Evolutionary conservation across 2,113 vertebrate genomes (phyloP).

Genomic region (rabbit (Oryctolagus cuniculus)): DNA sequence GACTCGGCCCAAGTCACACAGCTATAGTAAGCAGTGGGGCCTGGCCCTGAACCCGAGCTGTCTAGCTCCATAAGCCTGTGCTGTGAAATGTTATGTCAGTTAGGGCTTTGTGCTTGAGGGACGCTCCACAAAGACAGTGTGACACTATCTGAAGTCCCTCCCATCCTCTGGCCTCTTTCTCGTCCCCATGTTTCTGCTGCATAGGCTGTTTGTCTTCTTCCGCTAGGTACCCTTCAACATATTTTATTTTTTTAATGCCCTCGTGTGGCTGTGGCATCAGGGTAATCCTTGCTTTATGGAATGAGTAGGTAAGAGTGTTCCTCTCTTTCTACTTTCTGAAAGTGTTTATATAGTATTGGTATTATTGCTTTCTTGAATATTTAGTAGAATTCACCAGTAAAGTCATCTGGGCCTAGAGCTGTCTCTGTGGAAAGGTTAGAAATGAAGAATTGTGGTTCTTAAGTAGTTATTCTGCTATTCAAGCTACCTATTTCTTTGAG

Average conservation of each 20-base stretch:
- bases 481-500: neutral
- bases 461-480: neutral
- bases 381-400: conserved; percentile 16
- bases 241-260: neutral
- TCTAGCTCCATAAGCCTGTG: neutral
- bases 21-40: neutral
- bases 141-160: neutral
- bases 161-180: neutral
- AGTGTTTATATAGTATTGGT: neutral
- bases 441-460: neutral
- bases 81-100: neutral
- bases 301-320: neutral
- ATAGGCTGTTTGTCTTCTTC: neutral
- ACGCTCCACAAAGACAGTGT: neutral
- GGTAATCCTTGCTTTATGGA: neutral
- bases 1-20: neutral
- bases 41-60: neutral
- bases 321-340: neutral
- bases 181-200: neutral
- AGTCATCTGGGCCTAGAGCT: neutral
- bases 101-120: neutral
- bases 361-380: neutral
- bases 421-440: conserved; percentile 33
- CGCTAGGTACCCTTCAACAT: neutral
- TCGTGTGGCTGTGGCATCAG: neutral